A percentile compares a stretch with the other conserved stretches of the same genome.
These are phyloP conservation scores for Tragelaphus strepsiceros DNA, from an alignment of 2,113 vertebrate genomes.

Conservation along the genomic window DNA sequence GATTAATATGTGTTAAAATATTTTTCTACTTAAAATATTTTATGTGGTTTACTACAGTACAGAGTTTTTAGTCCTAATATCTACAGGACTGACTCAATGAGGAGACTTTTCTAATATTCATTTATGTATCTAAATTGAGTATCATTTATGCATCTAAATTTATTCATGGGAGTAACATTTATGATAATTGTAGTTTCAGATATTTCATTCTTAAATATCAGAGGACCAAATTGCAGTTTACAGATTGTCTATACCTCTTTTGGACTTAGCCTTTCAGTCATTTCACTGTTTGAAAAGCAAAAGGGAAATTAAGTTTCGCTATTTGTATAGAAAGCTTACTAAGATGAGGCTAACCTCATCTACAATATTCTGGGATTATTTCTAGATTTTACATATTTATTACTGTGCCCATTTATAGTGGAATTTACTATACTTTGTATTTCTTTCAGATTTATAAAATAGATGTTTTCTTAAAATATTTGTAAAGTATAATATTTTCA, in stretches of 20 bases:
- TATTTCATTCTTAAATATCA: neutral
- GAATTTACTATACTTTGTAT: neutral
- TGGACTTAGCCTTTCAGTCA: neutral
- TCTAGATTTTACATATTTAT: neutral
- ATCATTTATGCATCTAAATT: neutral
- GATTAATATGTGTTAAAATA: neutral
- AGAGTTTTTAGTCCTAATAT: neutral
- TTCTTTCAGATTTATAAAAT: neutral
- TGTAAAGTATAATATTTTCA: slow-evolving; percentile 18
- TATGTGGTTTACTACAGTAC: neutral
- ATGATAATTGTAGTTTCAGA: neutral
- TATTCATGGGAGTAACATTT: neutral
- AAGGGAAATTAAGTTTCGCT: neutral
- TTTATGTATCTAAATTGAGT: neutral
- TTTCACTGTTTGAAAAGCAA: neutral
- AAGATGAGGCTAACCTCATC: neutral
- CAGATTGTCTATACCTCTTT: neutral
- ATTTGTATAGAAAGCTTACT: neutral
- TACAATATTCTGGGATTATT: neutral
- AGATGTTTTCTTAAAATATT: slow-evolving; percentile 7
- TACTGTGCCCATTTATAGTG: neutral
- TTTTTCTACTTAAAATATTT: neutral
- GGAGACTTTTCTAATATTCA: neutral
- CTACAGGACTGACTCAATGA: neutral
- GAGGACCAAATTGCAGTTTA: neutral